A percentile compares a stretch with the other conserved stretches of the same genome.
phyloP scores from a whole-genome alignment of 2,888 invertebrate species.

The Stictocephala bisonia region DNA sequence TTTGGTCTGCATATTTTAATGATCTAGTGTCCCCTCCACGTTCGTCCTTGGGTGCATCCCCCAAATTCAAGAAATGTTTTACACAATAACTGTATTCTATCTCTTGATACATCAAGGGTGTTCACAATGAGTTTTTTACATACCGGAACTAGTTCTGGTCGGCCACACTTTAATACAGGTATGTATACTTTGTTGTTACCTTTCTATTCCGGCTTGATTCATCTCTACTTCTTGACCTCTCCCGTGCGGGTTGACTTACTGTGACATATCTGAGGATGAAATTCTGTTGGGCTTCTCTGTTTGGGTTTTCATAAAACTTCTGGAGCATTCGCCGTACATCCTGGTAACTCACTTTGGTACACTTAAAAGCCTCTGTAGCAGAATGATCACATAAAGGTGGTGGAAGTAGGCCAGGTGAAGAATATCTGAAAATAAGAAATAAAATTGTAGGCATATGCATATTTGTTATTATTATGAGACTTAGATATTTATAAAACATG shows the following conservation, averaged over 20 bases:
- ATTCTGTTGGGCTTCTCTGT: no score
- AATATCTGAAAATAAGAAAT: neutral
- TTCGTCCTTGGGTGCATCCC: neutral
- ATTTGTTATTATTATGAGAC: neutral
- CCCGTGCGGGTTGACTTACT: no score
- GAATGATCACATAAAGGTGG: neutral
- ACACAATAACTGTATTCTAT: no score
- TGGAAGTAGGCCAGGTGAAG: neutral
- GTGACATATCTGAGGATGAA: no score
- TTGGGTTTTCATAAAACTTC: neutral
- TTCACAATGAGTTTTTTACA: neutral
- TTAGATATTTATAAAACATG: neutral
- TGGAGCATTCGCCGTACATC: neutral
- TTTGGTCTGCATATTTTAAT: constrained; percentile 17
- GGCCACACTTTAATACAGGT: no score
- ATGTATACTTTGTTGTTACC: no score
- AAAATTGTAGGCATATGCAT: neutral
- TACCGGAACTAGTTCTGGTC: no score
- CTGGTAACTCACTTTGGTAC: neutral
- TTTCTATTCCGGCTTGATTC: neutral
- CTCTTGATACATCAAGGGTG: neutral
- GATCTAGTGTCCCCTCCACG: neutral
- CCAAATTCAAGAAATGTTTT: neutral
- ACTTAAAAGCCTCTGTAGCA: neutral
- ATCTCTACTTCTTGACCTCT: no score